Base-by-base conservation (phyloP, 2,797 vertebrate species). In the Balearica regulorum region DNA sequence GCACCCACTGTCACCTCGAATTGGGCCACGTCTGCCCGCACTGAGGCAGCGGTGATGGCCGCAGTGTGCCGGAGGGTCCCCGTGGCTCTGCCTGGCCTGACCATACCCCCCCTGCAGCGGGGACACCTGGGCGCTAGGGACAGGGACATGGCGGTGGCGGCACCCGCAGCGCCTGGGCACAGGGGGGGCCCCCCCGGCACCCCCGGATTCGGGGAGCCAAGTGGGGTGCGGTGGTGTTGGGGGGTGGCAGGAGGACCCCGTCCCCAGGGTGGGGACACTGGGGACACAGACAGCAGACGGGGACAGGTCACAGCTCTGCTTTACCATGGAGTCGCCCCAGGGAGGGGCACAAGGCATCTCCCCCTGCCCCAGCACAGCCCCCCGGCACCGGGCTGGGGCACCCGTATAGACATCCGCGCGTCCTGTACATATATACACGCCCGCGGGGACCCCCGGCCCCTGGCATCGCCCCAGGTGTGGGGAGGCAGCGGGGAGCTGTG, bases 271-370 rank as follows among this genome's bases (percentile, higher is more conserved):
- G 35, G 48, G 48, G 48, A 20, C 48, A 49, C 12, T 7, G 3
- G 84, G 89, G 71, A 96, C 90, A 83, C 87, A 93, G 29, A 95
- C 83, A 94, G 90, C 79, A 95, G 76, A 73, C 85, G 8, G 79
- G 87, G 51, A 51, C 54, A 94, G 90, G 75, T 95, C 79, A 88
- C 95, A 96, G 95, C 93, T 96, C 90, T 93, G 95, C 83, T 96
- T 96, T 96, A 95, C 92, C 94, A 62, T 71, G 87, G 80, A 60
- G 83, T 83, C 20, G 8, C 68, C 87, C 87, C 5, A 9, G 33
- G 20, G 49, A 25, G 11, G 26, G 60, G 61, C 82, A 70, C 53
- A 11, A 25, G 25, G 60, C 9, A 2, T n/a, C 29, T 33, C 62
- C 60, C 29, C 58, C 41, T 49, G 46, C 9, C 5, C 6, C 71